These are phyloP conservation scores for Eupithecia abbreviata DNA, from an alignment of 2,888 invertebrate genomes.

Conservation along the genomic window DNA sequence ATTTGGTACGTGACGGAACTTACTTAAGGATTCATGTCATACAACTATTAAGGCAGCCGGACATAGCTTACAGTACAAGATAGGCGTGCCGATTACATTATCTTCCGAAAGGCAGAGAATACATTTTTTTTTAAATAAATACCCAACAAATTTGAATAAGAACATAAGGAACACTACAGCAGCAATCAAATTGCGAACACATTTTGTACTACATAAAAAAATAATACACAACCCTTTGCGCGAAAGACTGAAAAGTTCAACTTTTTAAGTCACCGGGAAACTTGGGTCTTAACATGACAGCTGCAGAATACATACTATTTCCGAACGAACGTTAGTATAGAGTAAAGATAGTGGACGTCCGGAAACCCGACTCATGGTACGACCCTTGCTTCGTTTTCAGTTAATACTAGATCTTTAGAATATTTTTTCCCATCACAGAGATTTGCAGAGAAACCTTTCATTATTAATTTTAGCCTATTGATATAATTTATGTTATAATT, in stretches of 20 bases:
- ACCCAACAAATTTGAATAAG: conserved; percentile 76
- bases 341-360: conserved; percentile 40
- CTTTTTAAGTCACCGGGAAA: conserved; percentile 76
- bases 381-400: conserved; percentile 68
- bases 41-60: conserved; percentile 77
- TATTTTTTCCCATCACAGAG: conserved; percentile 81
- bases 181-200: conserved; percentile 84
- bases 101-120: conserved; percentile 66
- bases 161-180: conserved; percentile 82
- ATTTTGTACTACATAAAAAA: conserved; percentile 83
- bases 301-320: conserved; percentile 35
- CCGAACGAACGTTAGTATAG: conserved; percentile 12
- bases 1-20: conserved; percentile 77
- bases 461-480: conserved; percentile 74
- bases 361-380: conserved; percentile 55
- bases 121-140: conserved; percentile 76
- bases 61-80: conserved; percentile 65
- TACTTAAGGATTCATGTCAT: conserved; percentile 65
- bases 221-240: conserved; percentile 84
- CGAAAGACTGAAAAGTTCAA: conserved; percentile 82
- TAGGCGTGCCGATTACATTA: conserved; percentile 69
- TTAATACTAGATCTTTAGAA: conserved; percentile 82
- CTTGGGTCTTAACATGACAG: conserved; percentile 56
- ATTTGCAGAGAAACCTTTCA: conserved; percentile 76
- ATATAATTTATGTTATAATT: conserved; percentile 77